phyloP scores from a whole-genome alignment of 1,140 invertebrate species.

The Sminthurides bifidus region DNA sequence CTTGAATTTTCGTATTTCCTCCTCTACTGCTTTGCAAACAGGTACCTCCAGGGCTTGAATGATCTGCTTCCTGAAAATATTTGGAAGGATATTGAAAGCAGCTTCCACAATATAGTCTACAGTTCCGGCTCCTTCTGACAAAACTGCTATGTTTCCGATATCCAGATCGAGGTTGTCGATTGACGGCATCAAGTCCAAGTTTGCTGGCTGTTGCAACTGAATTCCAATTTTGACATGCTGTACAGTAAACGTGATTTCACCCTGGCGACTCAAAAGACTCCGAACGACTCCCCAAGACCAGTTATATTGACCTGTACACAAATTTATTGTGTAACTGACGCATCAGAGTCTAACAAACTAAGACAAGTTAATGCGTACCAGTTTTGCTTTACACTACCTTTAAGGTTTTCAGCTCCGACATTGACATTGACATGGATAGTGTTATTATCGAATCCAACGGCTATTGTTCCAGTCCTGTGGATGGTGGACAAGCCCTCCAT shows the following conservation, averaged over 20 bases:
- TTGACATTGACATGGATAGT: conserved; percentile 47
- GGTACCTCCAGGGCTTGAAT: conserved; percentile 27
- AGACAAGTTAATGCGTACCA: no score
- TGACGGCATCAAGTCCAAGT: conserved; percentile 55
- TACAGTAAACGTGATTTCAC: conserved; percentile 27
- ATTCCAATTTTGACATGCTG: conserved; percentile 35
- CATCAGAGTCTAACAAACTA: not conserved
- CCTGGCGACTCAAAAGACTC: conserved; percentile 16
- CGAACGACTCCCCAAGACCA: conserved; percentile 22
- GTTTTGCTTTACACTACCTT: conserved; percentile 42
- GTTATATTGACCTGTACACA: conserved; percentile 17
- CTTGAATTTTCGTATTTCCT: conserved; percentile 28
- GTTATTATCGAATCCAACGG: conserved; percentile 56
- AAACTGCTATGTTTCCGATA: conserved; percentile 57
- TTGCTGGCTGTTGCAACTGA: conserved; percentile 57
- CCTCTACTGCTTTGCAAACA: conserved; percentile 17
- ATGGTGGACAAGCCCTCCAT: conserved; percentile 64
- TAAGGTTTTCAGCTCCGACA: conserved; percentile 61
- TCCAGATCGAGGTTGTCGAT: conserved; percentile 62
- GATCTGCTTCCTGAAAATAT: conserved; percentile 49
- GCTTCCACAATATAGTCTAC: conserved; percentile 67
- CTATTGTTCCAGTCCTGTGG: conserved; percentile 65
- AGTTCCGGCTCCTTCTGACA: conserved; percentile 58
- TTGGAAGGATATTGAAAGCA: conserved; percentile 62
- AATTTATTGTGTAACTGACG: not conserved